phyloP scores from a whole-genome alignment of 2,797 vertebrate genomes.

The Lutjanus campechanus region DNA sequence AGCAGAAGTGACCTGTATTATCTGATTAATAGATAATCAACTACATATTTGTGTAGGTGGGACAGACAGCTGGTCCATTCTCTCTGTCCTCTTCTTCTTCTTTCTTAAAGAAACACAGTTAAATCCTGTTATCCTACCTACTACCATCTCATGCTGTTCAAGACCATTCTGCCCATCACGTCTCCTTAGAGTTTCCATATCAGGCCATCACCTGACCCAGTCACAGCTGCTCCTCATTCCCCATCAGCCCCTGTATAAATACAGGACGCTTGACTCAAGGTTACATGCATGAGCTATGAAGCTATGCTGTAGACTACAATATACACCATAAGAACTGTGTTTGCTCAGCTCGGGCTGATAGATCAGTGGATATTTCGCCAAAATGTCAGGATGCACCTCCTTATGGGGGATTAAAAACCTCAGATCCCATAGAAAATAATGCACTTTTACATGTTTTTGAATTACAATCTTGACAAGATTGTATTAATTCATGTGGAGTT shows the following conservation, averaged over 20 bases:
- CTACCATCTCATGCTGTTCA: background rate
- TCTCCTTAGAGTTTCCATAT: background rate
- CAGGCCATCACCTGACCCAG: constrained; percentile 9
- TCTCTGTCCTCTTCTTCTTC: background rate
- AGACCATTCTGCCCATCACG: background rate
- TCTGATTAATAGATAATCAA: background rate
- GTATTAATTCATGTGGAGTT: no score
- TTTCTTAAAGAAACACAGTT: background rate
- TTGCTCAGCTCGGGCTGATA: background rate
- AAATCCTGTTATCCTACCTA: background rate
- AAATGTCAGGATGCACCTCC: no score
- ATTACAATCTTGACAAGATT: no score
- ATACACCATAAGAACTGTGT: background rate
- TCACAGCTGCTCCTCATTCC: background rate
- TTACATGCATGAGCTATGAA: background rate
- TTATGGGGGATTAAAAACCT: no score
- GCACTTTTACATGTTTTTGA: no score
- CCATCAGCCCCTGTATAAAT: background rate
- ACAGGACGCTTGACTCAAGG: background rate
- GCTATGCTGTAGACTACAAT: background rate
- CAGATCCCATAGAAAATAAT: no score
- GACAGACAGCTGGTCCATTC: background rate
- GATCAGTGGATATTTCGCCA: no score
- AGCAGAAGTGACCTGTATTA: background rate
- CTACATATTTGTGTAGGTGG: background rate